Evolutionary conservation across 2,113 vertebrate species (phyloP).

Genomic region (Nymphicus hollandicus): DNA sequence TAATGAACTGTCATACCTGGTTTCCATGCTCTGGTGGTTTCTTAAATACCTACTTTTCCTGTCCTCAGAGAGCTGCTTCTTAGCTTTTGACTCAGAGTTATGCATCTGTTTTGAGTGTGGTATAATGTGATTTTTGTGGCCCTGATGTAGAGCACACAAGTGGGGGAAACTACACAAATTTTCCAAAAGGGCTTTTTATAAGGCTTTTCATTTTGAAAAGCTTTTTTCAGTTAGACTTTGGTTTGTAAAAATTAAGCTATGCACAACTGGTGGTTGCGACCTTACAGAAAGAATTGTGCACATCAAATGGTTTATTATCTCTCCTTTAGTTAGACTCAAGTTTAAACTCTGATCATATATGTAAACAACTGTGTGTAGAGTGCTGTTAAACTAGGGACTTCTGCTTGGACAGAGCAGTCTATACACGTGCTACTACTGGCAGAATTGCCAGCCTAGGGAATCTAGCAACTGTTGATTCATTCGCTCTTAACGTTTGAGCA

Average conservation of each 20-base stretch:
- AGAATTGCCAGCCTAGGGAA: neutral
- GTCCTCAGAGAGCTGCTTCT: neutral
- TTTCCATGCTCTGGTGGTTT: neutral
- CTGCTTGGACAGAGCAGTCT: neutral
- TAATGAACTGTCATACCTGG: neutral
- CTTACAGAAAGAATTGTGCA: neutral
- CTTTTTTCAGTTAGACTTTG: neutral
- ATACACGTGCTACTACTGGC: neutral
- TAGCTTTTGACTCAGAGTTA: neutral
- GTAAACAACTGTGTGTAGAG: neutral
- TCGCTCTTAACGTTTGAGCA: neutral
- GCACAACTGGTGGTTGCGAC: neutral
- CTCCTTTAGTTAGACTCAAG: neutral
- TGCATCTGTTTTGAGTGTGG: neutral
- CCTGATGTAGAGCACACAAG: neutral
- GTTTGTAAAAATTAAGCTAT: neutral
- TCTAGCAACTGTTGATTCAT: neutral
- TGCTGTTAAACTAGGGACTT: neutral
- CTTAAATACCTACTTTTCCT: constrained; percentile 4
- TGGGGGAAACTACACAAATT: neutral
- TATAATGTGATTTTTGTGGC: neutral
- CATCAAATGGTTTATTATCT: neutral
- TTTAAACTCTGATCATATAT: neutral
- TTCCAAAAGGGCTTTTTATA: neutral
- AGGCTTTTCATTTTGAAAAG: neutral